Conservation (phyloP, 2,113 vertebrate genomes). For the Microcebus jonahi region DNA sequence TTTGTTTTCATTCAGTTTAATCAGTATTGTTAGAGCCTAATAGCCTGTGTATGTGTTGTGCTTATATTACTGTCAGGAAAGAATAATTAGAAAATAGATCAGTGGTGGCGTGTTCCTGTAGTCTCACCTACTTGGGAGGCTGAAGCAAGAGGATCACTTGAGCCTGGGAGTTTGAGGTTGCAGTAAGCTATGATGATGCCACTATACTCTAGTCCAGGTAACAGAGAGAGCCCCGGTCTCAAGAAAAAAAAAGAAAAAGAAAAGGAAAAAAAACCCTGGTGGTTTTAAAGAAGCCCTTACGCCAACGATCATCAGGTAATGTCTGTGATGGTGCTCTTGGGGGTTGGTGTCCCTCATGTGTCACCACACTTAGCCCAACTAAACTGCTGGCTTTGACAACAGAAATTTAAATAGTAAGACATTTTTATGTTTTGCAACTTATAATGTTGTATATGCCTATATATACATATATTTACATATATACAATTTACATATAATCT, state of each 20-base stretch:
- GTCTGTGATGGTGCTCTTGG: background rate
- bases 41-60: background rate
- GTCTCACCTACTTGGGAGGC: no score
- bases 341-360: no score
- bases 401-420: slow-evolving; percentile 7
- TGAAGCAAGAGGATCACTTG: no score
- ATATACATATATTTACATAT: background rate
- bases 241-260: no score
- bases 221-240: no score
- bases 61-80: background rate
- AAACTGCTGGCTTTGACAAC: background rate
- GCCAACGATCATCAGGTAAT: no score
- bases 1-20: background rate
- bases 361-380: background rate
- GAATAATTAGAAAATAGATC: background rate
- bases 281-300: background rate
- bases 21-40: background rate
- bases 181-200: no score
- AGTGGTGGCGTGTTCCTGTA: no score
- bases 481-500: background rate
- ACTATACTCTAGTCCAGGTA: no score
- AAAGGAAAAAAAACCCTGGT: background rate
- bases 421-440: background rate
- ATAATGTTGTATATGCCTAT: background rate
- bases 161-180: no score